Base-by-base conservation (phyloP, 2,113 vertebrate species). In the Myotis yumanensis region DNA sequence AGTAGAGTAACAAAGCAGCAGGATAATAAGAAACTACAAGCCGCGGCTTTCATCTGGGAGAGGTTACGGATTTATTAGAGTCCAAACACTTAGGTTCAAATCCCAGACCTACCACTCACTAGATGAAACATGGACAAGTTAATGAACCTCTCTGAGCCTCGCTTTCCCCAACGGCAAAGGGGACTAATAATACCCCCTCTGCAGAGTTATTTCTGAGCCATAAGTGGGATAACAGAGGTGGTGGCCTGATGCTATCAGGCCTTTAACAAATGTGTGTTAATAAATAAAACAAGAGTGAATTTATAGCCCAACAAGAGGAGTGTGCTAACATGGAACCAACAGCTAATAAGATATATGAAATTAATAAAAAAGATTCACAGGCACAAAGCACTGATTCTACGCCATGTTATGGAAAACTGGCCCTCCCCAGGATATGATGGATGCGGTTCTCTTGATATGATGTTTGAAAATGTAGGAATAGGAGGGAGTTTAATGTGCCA, bases 11-110 rank as follows among this genome's bases (percentile, higher is more conserved):
- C 52, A 0, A 85, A 93, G 92, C 59, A 37, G 48, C n/a, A 57
- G 51, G 80, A 76, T 77, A 72, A 66, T 68, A 76, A 96, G 82
- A 91, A 87, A 91, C 66, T 51, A 11, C 8, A 73, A 87, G 71
- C 37, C 28, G 54, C 76, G 79, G 59, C 92, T 93, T 93, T 94
- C 83, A 62, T 54, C 25, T 4, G 48, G 57, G 59, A 94, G 48
- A 95, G 69, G 48, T 51, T 83, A 51, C 76, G 52, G 76, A 76
- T 90, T 93, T 40, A 20, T 94, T 40, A 14, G 76, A 96, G 80
- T 37, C 23, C 40, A 68, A 89, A 83, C 35, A 57, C 48, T 28
- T 35, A 80, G 62, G 94, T 90, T 95, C 96, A 94, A 95, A 93
- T 92, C 90, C 85, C 87, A 96, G 81, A 35, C 40, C 86, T 87